These are phyloP conservation scores for Orgyia antiqua DNA, from an alignment of 2,888 invertebrate genomes.

Conservation along the genomic window DNA sequence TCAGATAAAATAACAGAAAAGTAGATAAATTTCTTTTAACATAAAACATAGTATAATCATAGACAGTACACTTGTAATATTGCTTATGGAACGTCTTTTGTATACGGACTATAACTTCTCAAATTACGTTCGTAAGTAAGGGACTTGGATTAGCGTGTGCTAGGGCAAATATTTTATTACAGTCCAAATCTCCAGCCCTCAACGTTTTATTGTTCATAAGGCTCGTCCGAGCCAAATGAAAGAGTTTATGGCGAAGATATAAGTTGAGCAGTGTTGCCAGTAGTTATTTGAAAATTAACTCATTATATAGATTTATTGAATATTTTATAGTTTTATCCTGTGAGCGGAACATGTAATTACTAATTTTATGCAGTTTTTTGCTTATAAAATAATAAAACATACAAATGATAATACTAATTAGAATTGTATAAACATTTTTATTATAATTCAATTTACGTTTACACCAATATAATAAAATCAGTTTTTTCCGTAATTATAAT, in stretches of 20 bases:
- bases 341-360: too few species aligned
- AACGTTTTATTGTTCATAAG: constrained; percentile 78
- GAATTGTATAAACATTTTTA: too few species aligned
- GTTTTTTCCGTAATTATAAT: too few species aligned
- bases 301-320: too few species aligned
- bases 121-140: constrained; percentile 74
- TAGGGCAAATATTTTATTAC: constrained; percentile 79
- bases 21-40: too few species aligned
- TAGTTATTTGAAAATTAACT: constrained; percentile 36
- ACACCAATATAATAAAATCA: too few species aligned
- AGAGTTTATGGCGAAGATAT: constrained; percentile 75
- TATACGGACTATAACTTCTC: constrained; percentile 65
- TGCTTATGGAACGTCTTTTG: constrained; percentile 33
- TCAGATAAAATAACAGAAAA: too few species aligned
- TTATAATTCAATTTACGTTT: too few species aligned
- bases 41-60: constrained; percentile 11
- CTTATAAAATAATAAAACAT: too few species aligned
- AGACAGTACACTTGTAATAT: constrained; percentile 24
- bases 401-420: too few species aligned
- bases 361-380: too few species aligned
- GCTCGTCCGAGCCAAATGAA: constrained; percentile 78
- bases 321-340: too few species aligned
- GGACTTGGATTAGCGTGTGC: constrained; percentile 74
- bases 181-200: constrained; percentile 77
- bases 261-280: constrained; percentile 68